Conservation (phyloP, 92 coral and sea anemone species). For the Muricea muricata region DNA sequence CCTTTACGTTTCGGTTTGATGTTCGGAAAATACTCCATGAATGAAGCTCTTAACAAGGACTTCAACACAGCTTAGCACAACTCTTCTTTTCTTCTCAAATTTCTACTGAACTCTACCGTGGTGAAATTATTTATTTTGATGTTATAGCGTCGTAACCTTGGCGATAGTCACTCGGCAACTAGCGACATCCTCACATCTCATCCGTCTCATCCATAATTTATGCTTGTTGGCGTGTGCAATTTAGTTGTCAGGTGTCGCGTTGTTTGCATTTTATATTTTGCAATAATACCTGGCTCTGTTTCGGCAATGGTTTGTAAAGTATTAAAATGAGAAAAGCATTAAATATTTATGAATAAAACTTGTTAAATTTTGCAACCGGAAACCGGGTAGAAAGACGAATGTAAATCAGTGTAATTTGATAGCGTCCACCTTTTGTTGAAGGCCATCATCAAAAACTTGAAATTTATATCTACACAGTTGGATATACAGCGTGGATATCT, state of each 20-base stretch:
- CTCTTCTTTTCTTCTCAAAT: background rate
- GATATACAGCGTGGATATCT: background rate
- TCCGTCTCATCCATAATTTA: background rate
- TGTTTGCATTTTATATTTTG: constrained; percentile 5
- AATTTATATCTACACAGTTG: background rate
- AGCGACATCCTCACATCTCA: background rate
- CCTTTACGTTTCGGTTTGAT: constrained; percentile 29
- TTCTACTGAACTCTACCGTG: background rate
- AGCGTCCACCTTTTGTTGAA: background rate
- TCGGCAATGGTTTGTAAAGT: background rate
- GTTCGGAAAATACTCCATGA: constrained; percentile 37
- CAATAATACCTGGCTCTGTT: background rate
- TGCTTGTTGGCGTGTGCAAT: background rate
- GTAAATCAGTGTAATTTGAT: background rate
- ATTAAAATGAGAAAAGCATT: background rate
- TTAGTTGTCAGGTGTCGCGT: background rate
- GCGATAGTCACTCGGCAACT: constrained; percentile 36
- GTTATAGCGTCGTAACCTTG: constrained; percentile 38
- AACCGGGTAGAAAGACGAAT: constrained; percentile 2
- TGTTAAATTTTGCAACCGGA: constrained; percentile 17
- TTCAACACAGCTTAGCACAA: background rate
- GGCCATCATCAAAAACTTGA: background rate
- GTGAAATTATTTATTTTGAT: background rate
- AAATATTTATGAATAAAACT: background rate
- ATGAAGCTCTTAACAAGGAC: background rate